phyloP scores from a whole-genome alignment of 2,113 vertebrate species.

The Capra hircus region DNA sequence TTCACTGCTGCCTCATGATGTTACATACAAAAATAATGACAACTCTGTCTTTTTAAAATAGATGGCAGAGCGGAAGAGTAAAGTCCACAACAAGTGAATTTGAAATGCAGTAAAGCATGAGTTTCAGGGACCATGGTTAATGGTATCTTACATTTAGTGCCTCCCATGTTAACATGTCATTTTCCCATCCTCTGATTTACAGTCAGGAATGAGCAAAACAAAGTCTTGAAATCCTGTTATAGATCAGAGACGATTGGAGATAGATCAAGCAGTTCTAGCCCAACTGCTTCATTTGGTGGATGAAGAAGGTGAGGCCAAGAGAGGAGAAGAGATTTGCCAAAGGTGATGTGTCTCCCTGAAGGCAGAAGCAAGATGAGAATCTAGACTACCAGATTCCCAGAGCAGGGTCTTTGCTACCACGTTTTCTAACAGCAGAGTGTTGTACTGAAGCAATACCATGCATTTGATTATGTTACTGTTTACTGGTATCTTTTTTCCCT shows the following conservation, averaged over 20 bases:
- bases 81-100: background rate
- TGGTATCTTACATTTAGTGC: background rate
- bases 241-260: background rate
- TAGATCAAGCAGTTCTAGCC: constrained; percentile 16
- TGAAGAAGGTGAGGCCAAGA: background rate
- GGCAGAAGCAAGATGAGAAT: constrained; percentile 28
- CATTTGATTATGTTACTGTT: background rate
- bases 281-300: constrained; percentile 27
- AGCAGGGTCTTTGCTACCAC: background rate
- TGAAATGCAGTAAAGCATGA: background rate
- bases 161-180: background rate
- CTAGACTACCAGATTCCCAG: background rate
- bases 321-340: constrained; percentile 6
- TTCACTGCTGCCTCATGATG: background rate
- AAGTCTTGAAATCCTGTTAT: background rate
- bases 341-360: background rate
- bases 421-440: background rate
- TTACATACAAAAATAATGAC: background rate
- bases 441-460: background rate
- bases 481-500: background rate
- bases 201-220: constrained; percentile 16
- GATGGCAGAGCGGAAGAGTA: background rate
- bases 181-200: constrained; percentile 35
- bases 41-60: constrained; percentile 5
- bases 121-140: background rate